Percentiles rank a stretch among this genome's conserved stretches.
Evolutionary conservation across 2,888 invertebrate genomes (phyloP).

Genomic region (Idaea aversata): DNA sequence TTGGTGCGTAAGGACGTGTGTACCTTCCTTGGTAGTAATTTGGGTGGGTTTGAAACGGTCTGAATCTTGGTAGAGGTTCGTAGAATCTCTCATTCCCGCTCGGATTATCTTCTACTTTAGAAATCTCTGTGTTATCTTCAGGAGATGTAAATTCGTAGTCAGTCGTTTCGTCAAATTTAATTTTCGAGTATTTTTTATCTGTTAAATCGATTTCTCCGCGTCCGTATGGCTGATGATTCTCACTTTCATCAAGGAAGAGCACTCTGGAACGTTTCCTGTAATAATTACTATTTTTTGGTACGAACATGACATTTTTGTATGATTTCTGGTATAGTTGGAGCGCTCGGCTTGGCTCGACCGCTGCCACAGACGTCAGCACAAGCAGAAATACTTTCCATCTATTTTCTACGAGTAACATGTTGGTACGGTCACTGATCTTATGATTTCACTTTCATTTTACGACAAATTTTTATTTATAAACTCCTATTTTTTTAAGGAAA

Average conservation of each 20-base stretch:
- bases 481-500: constrained; percentile 20
- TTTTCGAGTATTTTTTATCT: constrained; percentile 56
- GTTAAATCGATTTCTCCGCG: constrained; percentile 71
- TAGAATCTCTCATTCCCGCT: constrained; percentile 68
- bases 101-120: constrained; percentile 40
- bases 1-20: constrained; percentile 63
- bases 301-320: constrained; percentile 62
- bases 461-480: constrained; percentile 23
- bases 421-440: constrained; percentile 68
- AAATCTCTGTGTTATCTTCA: constrained; percentile 37
- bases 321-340: constrained; percentile 60
- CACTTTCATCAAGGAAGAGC: constrained; percentile 65
- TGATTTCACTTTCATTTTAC: constrained; percentile 71
- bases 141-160: constrained; percentile 72
- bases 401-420: constrained; percentile 69
- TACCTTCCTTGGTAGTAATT: constrained; percentile 63
- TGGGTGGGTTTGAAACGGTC: constrained; percentile 48
- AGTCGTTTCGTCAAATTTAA: constrained; percentile 72
- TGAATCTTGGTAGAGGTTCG: constrained; percentile 53
- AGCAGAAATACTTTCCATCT: constrained; percentile 75
- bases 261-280: constrained; percentile 51
- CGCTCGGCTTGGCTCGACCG: constrained; percentile 68
- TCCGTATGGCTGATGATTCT: constrained; percentile 57
- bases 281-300: constrained; percentile 49
- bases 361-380: constrained; percentile 55